Evolutionary conservation across 2,113 vertebrate species (phyloP).

Genomic region (Rynchops niger): DNA sequence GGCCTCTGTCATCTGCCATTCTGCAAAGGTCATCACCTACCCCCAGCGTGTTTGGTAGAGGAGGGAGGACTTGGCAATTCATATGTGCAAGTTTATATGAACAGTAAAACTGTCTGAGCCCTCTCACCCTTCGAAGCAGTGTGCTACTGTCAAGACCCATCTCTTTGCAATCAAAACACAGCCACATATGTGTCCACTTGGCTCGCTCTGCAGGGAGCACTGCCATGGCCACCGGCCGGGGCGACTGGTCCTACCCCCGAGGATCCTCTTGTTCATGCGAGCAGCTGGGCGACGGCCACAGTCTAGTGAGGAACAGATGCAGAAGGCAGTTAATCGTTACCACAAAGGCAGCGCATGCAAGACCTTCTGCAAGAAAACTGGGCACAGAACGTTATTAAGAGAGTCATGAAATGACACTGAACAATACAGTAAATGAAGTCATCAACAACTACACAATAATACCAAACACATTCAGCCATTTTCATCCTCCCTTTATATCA

Average conservation of each 20-base stretch:
- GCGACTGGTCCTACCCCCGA: constrained; percentile 90
- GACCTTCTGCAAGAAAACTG: neutral
- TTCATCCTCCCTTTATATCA: neutral
- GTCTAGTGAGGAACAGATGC: constrained; percentile 63
- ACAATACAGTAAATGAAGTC: neutral
- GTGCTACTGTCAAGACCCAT: constrained; percentile 93
- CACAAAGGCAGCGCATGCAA: accelerated
- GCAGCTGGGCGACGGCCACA: constrained; percentile 84
- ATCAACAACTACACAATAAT: accelerated
- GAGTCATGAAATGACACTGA: accelerated
- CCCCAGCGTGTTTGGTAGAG: accelerated
- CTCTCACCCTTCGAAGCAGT: constrained; percentile 96
- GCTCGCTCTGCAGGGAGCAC: constrained; percentile 92
- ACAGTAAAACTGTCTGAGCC: neutral
- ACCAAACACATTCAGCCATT: neutral
- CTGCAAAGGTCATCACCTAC: neutral
- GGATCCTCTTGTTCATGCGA: constrained; percentile 90
- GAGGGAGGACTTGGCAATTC: neutral
- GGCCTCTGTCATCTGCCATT: neutral
- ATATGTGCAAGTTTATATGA: accelerated
- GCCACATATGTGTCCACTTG: constrained; percentile 92
- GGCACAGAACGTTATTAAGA: accelerated
- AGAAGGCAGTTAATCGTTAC: neutral
- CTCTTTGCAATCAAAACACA: constrained; percentile 88
- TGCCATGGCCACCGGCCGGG: constrained; percentile 96